These are phyloP conservation scores for Notocelia uddmanniana DNA, from an alignment of 2,888 invertebrate species.

Conservation along the genomic window DNA sequence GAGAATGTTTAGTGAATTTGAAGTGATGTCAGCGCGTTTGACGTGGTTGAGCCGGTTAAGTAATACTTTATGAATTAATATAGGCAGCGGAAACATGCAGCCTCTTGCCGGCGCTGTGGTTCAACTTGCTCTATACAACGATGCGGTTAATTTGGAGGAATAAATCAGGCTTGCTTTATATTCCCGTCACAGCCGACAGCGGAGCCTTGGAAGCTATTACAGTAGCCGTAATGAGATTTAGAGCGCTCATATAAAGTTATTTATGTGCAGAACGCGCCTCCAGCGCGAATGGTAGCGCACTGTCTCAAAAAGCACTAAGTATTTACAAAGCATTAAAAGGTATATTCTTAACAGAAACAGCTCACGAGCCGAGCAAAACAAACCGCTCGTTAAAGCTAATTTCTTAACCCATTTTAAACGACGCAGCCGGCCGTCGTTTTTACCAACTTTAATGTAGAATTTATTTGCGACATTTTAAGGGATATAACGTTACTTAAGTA, in stretches of 20 bases:
- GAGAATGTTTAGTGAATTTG: slow-evolving; percentile 60
- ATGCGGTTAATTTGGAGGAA: slow-evolving; percentile 73
- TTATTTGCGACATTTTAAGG: slow-evolving; percentile 26
- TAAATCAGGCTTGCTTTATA: slow-evolving; percentile 80
- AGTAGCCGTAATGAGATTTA: slow-evolving; percentile 82
- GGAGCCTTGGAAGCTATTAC: slow-evolving; percentile 81
- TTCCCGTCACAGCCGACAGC: slow-evolving; percentile 79
- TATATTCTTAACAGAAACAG: slow-evolving; percentile 36
- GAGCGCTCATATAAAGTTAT: slow-evolving; percentile 83
- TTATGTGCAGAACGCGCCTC: slow-evolving; percentile 74
- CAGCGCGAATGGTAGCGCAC: slow-evolving; percentile 53
- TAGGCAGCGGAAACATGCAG: slow-evolving; percentile 45
- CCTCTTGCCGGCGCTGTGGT: slow-evolving; percentile 52
- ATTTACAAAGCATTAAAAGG: slow-evolving; percentile 42
- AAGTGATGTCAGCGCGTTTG: slow-evolving; percentile 52
- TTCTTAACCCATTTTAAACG: slow-evolving; percentile 40
- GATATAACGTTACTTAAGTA: slow-evolving; percentile 15
- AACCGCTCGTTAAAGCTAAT: slow-evolving; percentile 45
- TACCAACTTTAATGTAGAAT: slow-evolving; percentile 25
- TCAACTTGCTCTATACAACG: slow-evolving; percentile 59
- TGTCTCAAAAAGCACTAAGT: slow-evolving; percentile 52
- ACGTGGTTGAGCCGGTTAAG: slow-evolving; percentile 46
- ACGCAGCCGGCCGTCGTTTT: slow-evolving; percentile 8
- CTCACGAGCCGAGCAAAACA: slow-evolving; percentile 38
- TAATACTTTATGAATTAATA: slow-evolving; percentile 45